These are phyloP conservation scores for Maniola jurtina DNA, from an alignment of 1,140 invertebrate genomes.

Conservation along the genomic window DNA sequence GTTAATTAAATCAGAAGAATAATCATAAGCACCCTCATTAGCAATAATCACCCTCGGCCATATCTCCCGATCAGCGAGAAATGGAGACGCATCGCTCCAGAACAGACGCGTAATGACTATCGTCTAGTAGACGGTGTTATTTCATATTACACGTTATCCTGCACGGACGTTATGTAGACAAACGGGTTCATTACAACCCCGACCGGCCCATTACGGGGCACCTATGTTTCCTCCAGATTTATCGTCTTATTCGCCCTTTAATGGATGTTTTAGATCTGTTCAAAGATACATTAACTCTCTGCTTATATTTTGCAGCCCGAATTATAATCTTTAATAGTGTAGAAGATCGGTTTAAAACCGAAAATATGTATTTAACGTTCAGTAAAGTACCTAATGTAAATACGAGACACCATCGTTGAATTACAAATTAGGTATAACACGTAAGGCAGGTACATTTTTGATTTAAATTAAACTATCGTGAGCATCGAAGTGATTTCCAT, in stretches of 20 bases:
- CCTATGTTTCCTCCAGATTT: slow-evolving; percentile 13
- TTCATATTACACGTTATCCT: slow-evolving; percentile 68
- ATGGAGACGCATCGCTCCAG: slow-evolving; percentile 50
- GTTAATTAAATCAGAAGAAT: background rate
- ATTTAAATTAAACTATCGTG: too few species aligned
- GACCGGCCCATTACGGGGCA: slow-evolving; percentile 31
- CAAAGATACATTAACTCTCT: background rate
- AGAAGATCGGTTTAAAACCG: too few species aligned
- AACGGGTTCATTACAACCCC: slow-evolving; percentile 58
- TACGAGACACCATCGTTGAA: too few species aligned
- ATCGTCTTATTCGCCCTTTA: slow-evolving; percentile 3
- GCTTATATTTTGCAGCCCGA: too few species aligned
- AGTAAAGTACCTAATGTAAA: too few species aligned
- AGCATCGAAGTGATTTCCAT: too few species aligned
- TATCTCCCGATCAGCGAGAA: slow-evolving; percentile 55
- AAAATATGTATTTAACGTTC: too few species aligned
- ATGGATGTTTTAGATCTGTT: background rate
- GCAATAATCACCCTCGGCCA: slow-evolving; percentile 17
- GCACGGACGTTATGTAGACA: slow-evolving; percentile 59
- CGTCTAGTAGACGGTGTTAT: slow-evolving; percentile 51
- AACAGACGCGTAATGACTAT: slow-evolving; percentile 48
- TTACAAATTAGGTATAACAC: too few species aligned
- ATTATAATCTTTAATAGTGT: too few species aligned
- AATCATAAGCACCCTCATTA: slow-evolving; percentile 7
- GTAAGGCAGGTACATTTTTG: too few species aligned